Evolutionary conservation across 2,113 vertebrate genomes (phyloP).

Genomic region (Brachypteracias leptosomus): DNA sequence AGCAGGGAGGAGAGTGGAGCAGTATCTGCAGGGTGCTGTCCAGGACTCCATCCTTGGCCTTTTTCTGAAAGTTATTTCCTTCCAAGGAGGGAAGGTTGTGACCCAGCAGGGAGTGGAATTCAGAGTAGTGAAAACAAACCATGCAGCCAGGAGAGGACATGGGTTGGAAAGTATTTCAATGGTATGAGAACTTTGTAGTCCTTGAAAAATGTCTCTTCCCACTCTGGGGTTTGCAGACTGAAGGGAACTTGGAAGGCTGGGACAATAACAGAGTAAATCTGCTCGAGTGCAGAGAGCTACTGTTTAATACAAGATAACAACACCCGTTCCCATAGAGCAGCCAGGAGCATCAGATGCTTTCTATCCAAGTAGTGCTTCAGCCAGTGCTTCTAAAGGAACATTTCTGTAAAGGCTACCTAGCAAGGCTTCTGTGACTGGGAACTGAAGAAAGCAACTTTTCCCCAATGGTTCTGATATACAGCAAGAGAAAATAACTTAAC

Average conservation of each 20-base stretch:
- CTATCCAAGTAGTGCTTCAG: not conserved
- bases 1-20: not conserved
- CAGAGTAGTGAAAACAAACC: conserved; percentile 57
- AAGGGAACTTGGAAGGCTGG: not conserved
- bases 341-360: not conserved
- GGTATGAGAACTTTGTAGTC: not conserved
- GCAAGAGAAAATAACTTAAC: conserved; percentile 7
- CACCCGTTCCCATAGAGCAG: not conserved
- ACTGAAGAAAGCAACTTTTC: not conserved
- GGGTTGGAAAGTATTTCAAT: conserved; percentile 9
- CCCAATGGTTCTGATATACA: not conserved
- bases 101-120: conserved; percentile 28
- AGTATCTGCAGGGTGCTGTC: not conserved
- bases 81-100: conserved; percentile 28
- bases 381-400: conserved; percentile 3
- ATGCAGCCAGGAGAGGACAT: conserved; percentile 65
- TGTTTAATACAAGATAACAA: not conserved
- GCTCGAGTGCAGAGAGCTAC: not conserved
- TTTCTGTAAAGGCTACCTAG: not conserved
- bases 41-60: not conserved
- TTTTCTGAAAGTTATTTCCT: conserved; percentile 5
- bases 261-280: not conserved
- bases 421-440: conserved; percentile 10
- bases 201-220: conserved; percentile 20
- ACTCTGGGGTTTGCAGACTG: not conserved